phyloP scores from a whole-genome alignment of 2,113 vertebrate genomes.

The Pandion haliaetus region DNA sequence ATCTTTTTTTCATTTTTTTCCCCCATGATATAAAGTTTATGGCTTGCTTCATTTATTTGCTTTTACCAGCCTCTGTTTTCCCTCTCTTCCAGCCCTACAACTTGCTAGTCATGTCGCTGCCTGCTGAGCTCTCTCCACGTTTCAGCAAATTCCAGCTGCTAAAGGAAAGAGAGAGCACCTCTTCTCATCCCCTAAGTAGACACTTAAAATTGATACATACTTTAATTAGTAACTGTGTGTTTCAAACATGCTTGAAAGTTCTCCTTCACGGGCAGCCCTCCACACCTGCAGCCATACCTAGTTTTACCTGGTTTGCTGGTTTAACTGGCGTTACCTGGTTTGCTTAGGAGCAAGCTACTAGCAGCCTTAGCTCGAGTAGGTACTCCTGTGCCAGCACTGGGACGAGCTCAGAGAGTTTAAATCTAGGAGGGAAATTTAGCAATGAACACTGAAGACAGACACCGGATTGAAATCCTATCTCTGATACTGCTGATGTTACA shows the following conservation, averaged over 20 bases:
- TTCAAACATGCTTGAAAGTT: not conserved
- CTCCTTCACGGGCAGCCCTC: not conserved
- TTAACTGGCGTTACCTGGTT: not conserved
- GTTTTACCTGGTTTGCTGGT: not conserved
- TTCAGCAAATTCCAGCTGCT: not conserved
- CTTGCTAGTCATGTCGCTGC: not conserved
- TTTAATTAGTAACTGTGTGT: not conserved
- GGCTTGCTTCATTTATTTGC: not conserved
- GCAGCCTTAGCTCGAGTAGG: not conserved
- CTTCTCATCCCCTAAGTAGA: not conserved
- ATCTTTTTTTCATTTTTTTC: not conserved
- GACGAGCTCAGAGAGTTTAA: not conserved
- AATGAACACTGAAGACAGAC: not conserved
- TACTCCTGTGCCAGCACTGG: accelerated
- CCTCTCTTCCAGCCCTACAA: not conserved
- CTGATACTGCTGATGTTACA: not conserved
- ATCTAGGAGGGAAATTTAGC: not conserved
- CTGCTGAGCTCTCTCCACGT: not conserved
- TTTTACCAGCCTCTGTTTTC: not conserved
- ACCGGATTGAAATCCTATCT: not conserved
- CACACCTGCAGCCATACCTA: not conserved
- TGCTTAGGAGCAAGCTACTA: not conserved
- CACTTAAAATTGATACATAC: not conserved
- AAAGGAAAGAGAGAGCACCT: not conserved
- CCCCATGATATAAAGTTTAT: not conserved